Conservation (phyloP, 2,797 vertebrate genomes). For the Peromyscus nudipes region DNA sequence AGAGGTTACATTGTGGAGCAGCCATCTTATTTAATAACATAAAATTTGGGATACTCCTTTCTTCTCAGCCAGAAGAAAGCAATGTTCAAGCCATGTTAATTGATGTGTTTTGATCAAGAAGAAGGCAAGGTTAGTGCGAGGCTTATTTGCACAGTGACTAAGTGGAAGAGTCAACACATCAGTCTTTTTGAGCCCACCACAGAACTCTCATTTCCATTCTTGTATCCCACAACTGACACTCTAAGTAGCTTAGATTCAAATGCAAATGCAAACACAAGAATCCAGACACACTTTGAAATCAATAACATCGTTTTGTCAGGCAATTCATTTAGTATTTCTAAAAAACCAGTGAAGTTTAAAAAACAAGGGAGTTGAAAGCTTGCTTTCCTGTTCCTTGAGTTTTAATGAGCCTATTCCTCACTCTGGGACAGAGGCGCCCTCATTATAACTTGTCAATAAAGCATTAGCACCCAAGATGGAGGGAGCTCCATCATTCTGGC, state of each 20-base stretch:
- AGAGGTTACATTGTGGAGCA: conserved; percentile 66
- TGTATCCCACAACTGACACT: conserved; percentile 76
- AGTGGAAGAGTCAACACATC: conserved; percentile 83
- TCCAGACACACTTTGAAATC: conserved; percentile 83
- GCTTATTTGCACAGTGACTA: conserved; percentile 80
- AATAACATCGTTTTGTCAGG: conserved; percentile 84
- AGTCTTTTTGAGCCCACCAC: conserved; percentile 73
- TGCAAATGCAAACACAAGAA: conserved; percentile 82
- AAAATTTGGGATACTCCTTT: conserved; percentile 79
- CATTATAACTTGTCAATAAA: conserved; percentile 81
- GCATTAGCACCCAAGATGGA: conserved; percentile 78
- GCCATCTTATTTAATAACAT: conserved; percentile 75
- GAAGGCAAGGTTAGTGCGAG: conserved; percentile 76
- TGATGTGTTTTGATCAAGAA: conserved; percentile 84
- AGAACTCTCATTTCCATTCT: conserved; percentile 80
- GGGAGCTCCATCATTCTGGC: conserved; percentile 64
- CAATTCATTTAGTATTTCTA: conserved; percentile 84
- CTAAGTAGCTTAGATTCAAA: conserved; percentile 83
- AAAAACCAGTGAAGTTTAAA: conserved; percentile 82
- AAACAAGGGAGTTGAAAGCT: conserved; percentile 81
- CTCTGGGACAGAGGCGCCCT: conserved; percentile 74
- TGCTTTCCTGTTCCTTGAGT: conserved; percentile 70
- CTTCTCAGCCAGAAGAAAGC: conserved; percentile 70
- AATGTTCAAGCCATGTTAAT: conserved; percentile 73
- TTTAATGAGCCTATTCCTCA: conserved; percentile 80